Base-by-base conservation (phyloP, 2,888 invertebrate genomes). In the Penaeus monodon region DNA sequence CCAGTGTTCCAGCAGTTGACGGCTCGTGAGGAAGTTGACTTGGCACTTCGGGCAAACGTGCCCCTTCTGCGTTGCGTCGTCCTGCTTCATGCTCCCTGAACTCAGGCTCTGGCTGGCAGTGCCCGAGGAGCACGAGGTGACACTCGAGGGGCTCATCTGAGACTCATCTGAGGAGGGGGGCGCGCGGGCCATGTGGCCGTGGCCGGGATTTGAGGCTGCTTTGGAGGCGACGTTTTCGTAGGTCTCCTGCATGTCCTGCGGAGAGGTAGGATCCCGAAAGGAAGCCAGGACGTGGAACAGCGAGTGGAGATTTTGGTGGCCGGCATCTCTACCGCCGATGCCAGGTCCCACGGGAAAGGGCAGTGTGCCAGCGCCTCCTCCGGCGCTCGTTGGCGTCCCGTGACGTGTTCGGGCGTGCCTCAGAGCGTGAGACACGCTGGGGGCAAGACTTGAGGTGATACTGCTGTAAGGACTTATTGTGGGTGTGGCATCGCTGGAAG, bases 1-100 rank as follows among this genome's bases (percentile, higher is more conserved):
- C 85, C 85, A 85, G 73, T 85, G 85, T 29, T 85, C 85, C 64
- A 85, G 80, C 27, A 85, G 74, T n/a, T 85, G 79, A 0, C 63
- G 57, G 29, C 64, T 79, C 27, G 79, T 85, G 27, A 80, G 85
- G 64, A 85, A 85, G 65, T 70, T 68, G 27, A 85, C 85, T 73
- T 85, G 85, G n/a, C 85, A 85, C 27, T 64, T 44, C 8, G 85
- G 79, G 65, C 85, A 85, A 27, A 44, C 64, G 80, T 85, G 79
- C 64, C 79, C 79, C 44, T 29, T 70, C 68, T 17, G 24, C 33
- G 49, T 49, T 24, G 17, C 20, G 57, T n/a, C 29, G n/a, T 44
- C 33, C 27, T 44, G 22, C 76, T 12, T 49, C 17, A 20, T 57
- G 57, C 27, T 76, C 27, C 66, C 22, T 84, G 77, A 77, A 44